phyloP scores from a whole-genome alignment of 1,140 invertebrate species.

The Cyclargus thomasi region DNA sequence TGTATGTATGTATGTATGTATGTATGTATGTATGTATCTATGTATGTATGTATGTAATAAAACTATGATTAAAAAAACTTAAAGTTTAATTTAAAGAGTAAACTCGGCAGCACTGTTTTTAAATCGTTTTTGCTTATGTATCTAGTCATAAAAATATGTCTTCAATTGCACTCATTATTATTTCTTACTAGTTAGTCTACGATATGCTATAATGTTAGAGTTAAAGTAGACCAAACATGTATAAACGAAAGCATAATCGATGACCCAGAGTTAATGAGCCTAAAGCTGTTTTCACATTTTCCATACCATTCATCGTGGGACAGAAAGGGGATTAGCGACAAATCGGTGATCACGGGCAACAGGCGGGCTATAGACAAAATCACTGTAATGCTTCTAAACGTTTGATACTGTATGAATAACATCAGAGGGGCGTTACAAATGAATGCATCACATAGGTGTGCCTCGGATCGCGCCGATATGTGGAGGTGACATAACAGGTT shows the following conservation, averaged over 20 bases:
- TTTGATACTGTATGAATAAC: conserved; percentile 69
- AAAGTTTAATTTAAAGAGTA: too few relatives aligned
- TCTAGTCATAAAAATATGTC: too few relatives aligned
- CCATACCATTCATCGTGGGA: neutral
- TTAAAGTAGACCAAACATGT: neutral
- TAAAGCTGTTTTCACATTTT: conserved; percentile 1
- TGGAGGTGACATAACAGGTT: conserved; percentile 40
- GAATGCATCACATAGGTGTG: conserved; percentile 49
- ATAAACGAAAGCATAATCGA: neutral
- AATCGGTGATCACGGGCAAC: conserved; percentile 26
- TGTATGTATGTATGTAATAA: too few relatives aligned
- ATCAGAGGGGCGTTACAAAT: conserved; percentile 61
- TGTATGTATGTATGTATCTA: too few relatives aligned
- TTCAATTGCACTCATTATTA: too few relatives aligned
- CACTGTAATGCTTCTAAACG: conserved; percentile 61
- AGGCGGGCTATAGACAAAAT: conserved; percentile 42
- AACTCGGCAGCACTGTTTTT: too few relatives aligned
- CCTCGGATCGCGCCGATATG: conserved; percentile 18
- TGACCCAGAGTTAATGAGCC: neutral
- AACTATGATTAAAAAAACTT: too few relatives aligned
- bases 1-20: too few relatives aligned
- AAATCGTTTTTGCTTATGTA: too few relatives aligned
- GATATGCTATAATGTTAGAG: too few relatives aligned
- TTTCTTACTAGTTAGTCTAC: too few relatives aligned
- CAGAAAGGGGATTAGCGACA: conserved; percentile 17